These are phyloP conservation scores for Vesta saturnalis DNA, from an alignment of 2,888 invertebrate species.

Conservation along the genomic window DNA sequence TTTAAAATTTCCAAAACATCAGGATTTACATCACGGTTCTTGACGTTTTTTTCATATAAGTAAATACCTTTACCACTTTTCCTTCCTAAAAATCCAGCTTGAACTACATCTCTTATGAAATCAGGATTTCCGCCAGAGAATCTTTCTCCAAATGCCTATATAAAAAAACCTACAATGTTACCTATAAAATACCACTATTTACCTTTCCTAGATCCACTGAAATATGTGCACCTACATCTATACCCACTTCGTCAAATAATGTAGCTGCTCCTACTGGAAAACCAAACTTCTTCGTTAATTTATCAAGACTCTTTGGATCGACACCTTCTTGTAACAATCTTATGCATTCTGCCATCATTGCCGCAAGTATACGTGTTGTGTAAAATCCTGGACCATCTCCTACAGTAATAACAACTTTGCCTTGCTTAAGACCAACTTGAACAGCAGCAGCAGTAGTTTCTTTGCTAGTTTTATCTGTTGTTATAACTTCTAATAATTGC, in stretches of 20 bases:
- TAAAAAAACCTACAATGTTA: conserved; percentile 9
- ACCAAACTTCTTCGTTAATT: conserved; percentile 86
- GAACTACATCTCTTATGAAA: conserved; percentile 88
- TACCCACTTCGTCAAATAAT: conserved; percentile 94
- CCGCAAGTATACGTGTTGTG: conserved; percentile 93
- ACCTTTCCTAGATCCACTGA: conserved; percentile 83
- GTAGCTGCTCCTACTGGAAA: conserved; percentile 99
- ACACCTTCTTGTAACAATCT: conserved; percentile 90
- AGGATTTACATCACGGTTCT: conserved; percentile 82
- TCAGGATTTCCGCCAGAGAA: conserved; percentile 83
- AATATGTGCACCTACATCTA: conserved; percentile 95
- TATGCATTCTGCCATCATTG: conserved; percentile 93
- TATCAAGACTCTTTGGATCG: conserved; percentile 89
- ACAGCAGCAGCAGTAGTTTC: conserved; percentile 92
- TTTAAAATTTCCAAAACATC: conserved; percentile 83
- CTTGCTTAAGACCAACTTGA: conserved; percentile 92
- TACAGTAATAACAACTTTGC: conserved; percentile 97
- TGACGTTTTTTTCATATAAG: conserved; percentile 81
- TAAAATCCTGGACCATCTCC: conserved; percentile 99
- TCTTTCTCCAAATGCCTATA: conserved; percentile 84
- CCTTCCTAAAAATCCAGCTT: conserved; percentile 90
- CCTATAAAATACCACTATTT: neutral
- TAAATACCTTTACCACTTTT: conserved; percentile 96
- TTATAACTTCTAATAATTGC: conserved; percentile 98
- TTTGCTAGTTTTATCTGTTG: conserved; percentile 94